A percentile compares a stretch with the other conserved stretches of the same genome.
phyloP scores from a whole-genome alignment of 2,797 vertebrate genomes.

The Orestias chungarensis region DNA sequence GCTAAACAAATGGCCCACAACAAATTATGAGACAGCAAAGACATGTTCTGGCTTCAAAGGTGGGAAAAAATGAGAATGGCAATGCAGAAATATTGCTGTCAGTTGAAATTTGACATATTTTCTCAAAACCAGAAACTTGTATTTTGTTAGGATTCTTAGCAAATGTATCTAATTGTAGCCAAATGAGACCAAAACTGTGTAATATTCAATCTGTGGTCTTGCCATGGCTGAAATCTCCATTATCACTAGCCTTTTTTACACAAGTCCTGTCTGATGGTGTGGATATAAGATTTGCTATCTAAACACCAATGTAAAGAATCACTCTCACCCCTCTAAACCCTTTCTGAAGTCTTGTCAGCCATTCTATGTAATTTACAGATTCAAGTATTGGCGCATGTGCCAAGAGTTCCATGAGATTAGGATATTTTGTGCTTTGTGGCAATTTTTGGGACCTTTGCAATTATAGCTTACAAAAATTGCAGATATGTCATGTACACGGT shows the following conservation, averaged over 20 bases:
- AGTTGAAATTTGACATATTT: background rate
- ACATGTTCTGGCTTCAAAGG: conserved; percentile 5
- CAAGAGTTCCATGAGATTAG: background rate
- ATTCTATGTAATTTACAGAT: background rate
- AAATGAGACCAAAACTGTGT: background rate
- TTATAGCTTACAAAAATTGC: background rate
- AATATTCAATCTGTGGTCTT: background rate
- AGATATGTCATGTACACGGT: background rate
- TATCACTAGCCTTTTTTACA: too few relatives aligned
- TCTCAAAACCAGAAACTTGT: background rate
- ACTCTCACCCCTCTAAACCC: background rate
- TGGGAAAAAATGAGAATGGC: too few relatives aligned
- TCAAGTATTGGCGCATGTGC: background rate
- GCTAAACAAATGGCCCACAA: conserved; percentile 5
- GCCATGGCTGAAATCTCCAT: background rate
- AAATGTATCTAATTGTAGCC: background rate
- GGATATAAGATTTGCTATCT: too few relatives aligned
- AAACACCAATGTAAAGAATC: too few relatives aligned
- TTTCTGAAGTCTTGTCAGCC: background rate
- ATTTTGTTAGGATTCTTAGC: background rate
- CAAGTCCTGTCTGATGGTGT: too few relatives aligned
- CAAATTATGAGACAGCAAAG: conserved; percentile 2
- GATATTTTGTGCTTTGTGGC: background rate
- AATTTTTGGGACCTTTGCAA: background rate
- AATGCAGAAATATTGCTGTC: background rate